Conservation (phyloP, 2,113 vertebrate genomes). For the Sus scrofa region T2T-Sscrofa CM000821.6:57790501-57791000, state of each 20-base stretch:
- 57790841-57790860: neutral
- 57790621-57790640: neutral
- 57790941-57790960: neutral
- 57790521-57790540: neutral
- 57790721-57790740: neutral
- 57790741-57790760: neutral
- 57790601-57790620: neutral
- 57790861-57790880: neutral
- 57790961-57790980: neutral
- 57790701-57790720: neutral
- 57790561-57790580: neutral
- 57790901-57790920: neutral
- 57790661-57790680: neutral
- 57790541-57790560: neutral
- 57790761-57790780: neutral
- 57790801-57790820: neutral
- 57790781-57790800: neutral
- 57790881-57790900: too few relatives aligned
- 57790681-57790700: neutral
- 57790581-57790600: neutral
- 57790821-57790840: neutral
- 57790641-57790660: neutral
- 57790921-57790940: neutral
- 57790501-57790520: neutral
- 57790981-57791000: too few relatives aligned